Evolutionary conservation across 2,888 invertebrate species (phyloP), one percentile per base, ranked within the genome.

Genomic region (Chrysolina haemoptera): DNA sequence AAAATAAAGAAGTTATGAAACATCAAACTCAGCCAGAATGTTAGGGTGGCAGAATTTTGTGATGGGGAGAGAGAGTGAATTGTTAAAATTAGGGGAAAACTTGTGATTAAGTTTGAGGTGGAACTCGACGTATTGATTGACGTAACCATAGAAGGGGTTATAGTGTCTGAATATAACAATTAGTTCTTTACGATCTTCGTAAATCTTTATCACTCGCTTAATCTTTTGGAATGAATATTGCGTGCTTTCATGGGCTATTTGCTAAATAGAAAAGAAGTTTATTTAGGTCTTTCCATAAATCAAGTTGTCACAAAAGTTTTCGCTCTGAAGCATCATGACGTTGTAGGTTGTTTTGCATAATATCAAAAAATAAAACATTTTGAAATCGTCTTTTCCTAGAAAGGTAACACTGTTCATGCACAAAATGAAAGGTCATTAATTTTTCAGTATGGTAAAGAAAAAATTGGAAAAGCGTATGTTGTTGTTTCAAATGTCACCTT

Each of bases 261-360:
- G n/a, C 27, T 50, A 6, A 66, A 50, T 50, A 66, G 16, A 66
- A 66, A 67, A 41, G 20, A 22, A 53, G 18, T 41, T 67, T 66
- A 27, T 40, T 53, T 41, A n/a, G 53, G 9, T 22, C n/a, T 27
- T 18, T 18, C 12, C 40, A 53, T 67, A 67, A 67, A 53, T 67
- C 53, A 53, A 50, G 67, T 35, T 16, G 14, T 20, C 40, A 67
- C 18, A 20, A 53, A 40, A 20, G 12, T 59, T 59, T 59, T 12
- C 20, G 20, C 12, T 20, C 53, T 53, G 11, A 0, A 20, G 0
- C 22, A 20, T 53, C 18, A 20, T 53, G 10, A 20, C 12, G 20
- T 53, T 12, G n/a, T n/a, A n/a, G 9, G 16, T 16, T 48, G 16
- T 16, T 16, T 16, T 48, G 48, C 48, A 16, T 16, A 0, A 16